Percentiles rank a stretch among this genome's conserved stretches.
These are phyloP conservation scores for Sphecodes monilicornis DNA, from an alignment of 2,888 invertebrate genomes.

Conservation along the genomic window DNA sequence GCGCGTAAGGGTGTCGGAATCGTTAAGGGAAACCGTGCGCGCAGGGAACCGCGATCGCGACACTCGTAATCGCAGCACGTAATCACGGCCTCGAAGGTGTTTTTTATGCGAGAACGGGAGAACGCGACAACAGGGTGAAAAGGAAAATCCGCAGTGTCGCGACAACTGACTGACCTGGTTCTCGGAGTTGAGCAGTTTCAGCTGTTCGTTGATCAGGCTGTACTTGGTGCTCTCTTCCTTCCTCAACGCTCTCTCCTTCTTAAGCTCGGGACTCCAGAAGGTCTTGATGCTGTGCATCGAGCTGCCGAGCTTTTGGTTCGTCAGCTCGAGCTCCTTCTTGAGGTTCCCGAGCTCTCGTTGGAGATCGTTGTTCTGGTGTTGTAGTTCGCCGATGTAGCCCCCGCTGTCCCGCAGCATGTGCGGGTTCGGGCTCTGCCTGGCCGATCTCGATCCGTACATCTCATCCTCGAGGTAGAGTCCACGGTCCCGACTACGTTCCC, in stretches of 20 bases:
- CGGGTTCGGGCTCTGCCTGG: conserved; percentile 90
- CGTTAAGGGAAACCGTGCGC: neutral
- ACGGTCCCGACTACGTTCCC: conserved; percentile 89
- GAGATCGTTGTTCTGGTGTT: conserved; percentile 97
- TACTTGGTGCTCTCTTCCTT: conserved; percentile 99
- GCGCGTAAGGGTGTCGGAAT: neutral
- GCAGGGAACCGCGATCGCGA: neutral
- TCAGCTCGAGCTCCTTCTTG: conserved; percentile 97
- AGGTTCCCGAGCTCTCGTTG: conserved; percentile 96
- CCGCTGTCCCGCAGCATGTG: conserved; percentile 87
- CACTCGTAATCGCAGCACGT: neutral
- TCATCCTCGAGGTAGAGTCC: conserved; percentile 90
- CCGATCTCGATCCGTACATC: conserved; percentile 88
- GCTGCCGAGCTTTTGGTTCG: conserved; percentile 98
- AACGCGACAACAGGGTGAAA: neutral
- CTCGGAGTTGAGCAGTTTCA: conserved; percentile 97
- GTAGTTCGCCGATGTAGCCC: conserved; percentile 93
- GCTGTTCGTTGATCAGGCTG: conserved; percentile 97
- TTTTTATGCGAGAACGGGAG: neutral
- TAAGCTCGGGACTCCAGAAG: conserved; percentile 99
- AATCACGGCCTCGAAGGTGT: neutral
- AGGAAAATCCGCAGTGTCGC: conserved; percentile 20
- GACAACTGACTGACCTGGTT: conserved; percentile 91
- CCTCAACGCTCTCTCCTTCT: conserved; percentile 97
- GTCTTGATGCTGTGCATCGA: conserved; percentile 99